Evolutionary conservation across 2,888 invertebrate species (phyloP).

Genomic region (Tachina grossa): DNA sequence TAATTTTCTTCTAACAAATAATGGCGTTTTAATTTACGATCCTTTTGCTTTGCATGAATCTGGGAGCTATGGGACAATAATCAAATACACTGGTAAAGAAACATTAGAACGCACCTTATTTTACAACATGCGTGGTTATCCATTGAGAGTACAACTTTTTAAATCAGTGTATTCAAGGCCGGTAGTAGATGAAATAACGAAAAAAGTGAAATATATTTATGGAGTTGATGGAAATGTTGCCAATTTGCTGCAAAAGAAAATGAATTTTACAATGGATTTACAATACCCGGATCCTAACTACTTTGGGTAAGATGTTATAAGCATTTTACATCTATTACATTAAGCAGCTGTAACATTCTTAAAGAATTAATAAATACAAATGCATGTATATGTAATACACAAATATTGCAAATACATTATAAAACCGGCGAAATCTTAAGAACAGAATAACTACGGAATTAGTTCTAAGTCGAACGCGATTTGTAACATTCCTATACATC

Average conservation of each 20-base stretch:
- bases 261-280: slow-evolving; percentile 79
- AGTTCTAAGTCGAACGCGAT: too few species aligned
- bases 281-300: slow-evolving; percentile 78
- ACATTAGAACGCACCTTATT: slow-evolving; percentile 75
- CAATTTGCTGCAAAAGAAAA: slow-evolving; percentile 74
- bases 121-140: slow-evolving; percentile 80
- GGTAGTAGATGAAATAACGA: slow-evolving; percentile 72
- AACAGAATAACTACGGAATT: too few species aligned
- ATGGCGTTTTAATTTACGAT: slow-evolving; percentile 76
- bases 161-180: slow-evolving; percentile 80
- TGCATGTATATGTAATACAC: too few species aligned
- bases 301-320: slow-evolving; percentile 78
- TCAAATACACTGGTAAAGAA: slow-evolving; percentile 72
- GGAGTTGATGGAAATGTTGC: slow-evolving; percentile 81
- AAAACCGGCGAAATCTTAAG: too few species aligned
- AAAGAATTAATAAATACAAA: not conserved
- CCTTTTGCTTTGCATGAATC: slow-evolving; percentile 74
- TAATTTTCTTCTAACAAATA: slow-evolving; percentile 74
- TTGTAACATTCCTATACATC: too few species aligned
- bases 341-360: not conserved
- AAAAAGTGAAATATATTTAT: slow-evolving; percentile 72
- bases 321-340: not conserved
- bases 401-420: too few species aligned
- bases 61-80: slow-evolving; percentile 75
- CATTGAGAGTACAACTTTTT: slow-evolving; percentile 81